Evolutionary conservation across 1,140 invertebrate species (phyloP), one percentile per base, ranked within the genome.

Genomic region (Maniola jurtina): DNA sequence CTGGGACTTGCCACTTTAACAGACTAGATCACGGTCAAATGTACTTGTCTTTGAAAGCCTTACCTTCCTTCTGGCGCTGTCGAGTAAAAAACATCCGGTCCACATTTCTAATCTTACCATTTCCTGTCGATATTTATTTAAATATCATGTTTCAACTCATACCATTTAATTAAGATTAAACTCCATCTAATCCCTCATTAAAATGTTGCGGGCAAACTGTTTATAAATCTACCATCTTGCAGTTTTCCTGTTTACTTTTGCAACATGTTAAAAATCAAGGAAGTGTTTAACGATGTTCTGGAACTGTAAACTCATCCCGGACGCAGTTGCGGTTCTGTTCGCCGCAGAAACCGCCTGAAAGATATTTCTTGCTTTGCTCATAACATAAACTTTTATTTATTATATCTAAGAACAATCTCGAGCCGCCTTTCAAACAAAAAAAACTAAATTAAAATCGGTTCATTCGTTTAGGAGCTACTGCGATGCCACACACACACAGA

Each of bases 211-310:
- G 40, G 33, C 15, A 33, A 7, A 50, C 61, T 57, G 7, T 48
- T 42, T 2, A 61, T 25, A 60, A n/a, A 42, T 66, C 11, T 42
- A 54, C n/a, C 35, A 45, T 3, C 40, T 6, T 11, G 40, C 40
- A 42, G 40, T 9, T 42, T 42, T 42, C 40, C 40, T 11, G 40
- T 42, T 42, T 42, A 42, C 40, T 42, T 42, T 42, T 11, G 40
- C 40, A 8, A 3, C 40, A 9, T 42, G 10, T 42, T 10, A 33
- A 33, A 34, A 54, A 33, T 54, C 3, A 42, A 42, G n/a, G n/a
- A n/a, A n/a, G n/a, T n/a, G n/a, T n/a, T n/a, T n/a, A 42, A 9
- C 6, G 40, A 42, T 3, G 11, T 11, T 42, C 6, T 3, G 40
- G 40, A 6, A 11, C 40, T 42, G 6, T 42, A 42, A 6, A 42